phyloP scores from a whole-genome alignment of 1,140 invertebrate species.

The Microplitis demolitor region DNA sequence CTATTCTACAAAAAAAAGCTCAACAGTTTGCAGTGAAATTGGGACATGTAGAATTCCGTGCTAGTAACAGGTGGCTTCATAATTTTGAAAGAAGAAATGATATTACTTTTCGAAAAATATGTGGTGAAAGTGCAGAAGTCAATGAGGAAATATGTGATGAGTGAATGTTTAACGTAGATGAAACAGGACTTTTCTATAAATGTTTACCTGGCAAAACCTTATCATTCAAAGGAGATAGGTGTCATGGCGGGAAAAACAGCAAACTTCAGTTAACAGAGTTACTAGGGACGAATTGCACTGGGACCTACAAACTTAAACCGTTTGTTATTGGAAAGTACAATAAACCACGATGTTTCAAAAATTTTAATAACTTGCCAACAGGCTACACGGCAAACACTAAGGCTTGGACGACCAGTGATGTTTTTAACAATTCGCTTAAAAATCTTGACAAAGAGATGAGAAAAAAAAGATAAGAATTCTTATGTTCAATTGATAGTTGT shows the following conservation, averaged over 20 bases:
- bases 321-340: conserved; percentile 59
- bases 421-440: conserved; percentile 48
- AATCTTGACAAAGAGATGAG: conserved; percentile 44
- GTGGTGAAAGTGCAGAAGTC: conserved; percentile 43
- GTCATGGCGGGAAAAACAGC: conserved; percentile 53
- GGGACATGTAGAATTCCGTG: conserved; percentile 40
- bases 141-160: conserved; percentile 28
- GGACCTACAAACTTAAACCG: conserved; percentile 56
- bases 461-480: conserved; percentile 52
- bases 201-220: conserved; percentile 54
- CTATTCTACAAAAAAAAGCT: conserved; percentile 47
- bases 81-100: conserved; percentile 45
- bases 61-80: conserved; percentile 50
- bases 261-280: conserved; percentile 59
- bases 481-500: conserved; percentile 60
- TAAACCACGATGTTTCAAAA: conserved; percentile 58
- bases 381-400: conserved; percentile 55
- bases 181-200: conserved; percentile 60
- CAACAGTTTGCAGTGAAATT: conserved; percentile 42
- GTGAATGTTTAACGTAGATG: conserved; percentile 58
- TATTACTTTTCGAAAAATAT: conserved; percentile 43
- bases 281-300: conserved; percentile 52
- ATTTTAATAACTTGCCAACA: conserved; percentile 46
- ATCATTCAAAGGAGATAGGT: conserved; percentile 49
- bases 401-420: conserved; percentile 37